phyloP scores from a whole-genome alignment of 2,113 vertebrate species.

The Solea senegalensis region DNA sequence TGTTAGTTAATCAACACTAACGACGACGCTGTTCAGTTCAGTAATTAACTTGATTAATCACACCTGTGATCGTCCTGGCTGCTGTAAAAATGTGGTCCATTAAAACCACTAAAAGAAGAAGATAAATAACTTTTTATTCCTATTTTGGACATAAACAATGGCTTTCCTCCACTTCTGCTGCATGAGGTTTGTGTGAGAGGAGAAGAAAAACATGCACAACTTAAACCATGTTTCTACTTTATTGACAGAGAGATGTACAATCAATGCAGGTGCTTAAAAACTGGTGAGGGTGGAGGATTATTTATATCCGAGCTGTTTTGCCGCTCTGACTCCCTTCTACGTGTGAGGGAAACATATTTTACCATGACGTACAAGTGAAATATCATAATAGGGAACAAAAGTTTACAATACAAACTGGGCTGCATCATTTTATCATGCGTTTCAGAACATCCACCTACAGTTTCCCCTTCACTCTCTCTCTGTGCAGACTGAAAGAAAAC shows the following conservation, averaged over 20 bases:
- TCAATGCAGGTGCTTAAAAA: slow-evolving; percentile 2
- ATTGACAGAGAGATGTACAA: slow-evolving; percentile 59
- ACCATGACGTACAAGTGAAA: slow-evolving; percentile 11
- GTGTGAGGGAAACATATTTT: slow-evolving; percentile 7
- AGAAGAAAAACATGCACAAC: background rate
- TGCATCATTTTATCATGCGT: background rate
- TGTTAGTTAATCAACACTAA: too few species aligned
- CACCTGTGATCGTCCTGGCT: too few species aligned
- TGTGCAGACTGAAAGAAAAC: background rate
- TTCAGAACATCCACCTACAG: slow-evolving; percentile 6
- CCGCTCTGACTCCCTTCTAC: slow-evolving; percentile 7
- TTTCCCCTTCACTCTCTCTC: slow-evolving; percentile 9
- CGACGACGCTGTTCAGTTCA: too few species aligned
- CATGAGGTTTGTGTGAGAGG: background rate
- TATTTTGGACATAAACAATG: too few species aligned
- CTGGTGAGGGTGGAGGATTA: slow-evolving; percentile 3
- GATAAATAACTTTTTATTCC: too few species aligned
- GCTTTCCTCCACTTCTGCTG: background rate
- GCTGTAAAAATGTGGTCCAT: too few species aligned
- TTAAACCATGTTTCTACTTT: slow-evolving; percentile 59
- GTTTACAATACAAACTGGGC: background rate
- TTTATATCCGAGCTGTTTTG: background rate
- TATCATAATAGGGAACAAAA: slow-evolving; percentile 9
- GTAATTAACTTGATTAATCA: too few species aligned
- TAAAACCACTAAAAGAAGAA: too few species aligned